A percentile compares a stretch with the other conserved stretches of the same genome.
These are phyloP conservation scores for Callyntrura guangdongensis DNA, from an alignment of 2,888 invertebrate species.

Conservation along the genomic window DNA sequence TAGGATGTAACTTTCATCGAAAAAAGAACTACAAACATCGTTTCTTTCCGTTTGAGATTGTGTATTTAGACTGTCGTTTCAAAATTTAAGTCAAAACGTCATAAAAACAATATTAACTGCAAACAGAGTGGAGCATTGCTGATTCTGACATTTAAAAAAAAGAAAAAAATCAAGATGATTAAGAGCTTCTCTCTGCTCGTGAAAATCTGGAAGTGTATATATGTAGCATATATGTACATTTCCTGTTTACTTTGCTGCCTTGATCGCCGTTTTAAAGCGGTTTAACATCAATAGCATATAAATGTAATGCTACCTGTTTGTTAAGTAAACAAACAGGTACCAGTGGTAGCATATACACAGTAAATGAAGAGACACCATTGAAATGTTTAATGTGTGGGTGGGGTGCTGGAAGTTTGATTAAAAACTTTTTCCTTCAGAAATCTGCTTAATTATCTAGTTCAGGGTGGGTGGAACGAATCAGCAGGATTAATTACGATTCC, in stretches of 20 bases:
- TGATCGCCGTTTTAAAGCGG: neutral
- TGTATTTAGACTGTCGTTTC: conserved; percentile 7
- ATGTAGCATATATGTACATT: neutral
- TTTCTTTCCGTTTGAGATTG: no score
- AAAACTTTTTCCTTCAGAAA: neutral
- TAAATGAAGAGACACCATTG: neutral
- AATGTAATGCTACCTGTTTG: neutral
- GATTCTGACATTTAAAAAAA: conserved; percentile 33
- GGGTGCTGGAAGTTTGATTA: conserved; percentile 35
- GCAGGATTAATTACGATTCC: conserved; percentile 9
- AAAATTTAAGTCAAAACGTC: conserved; percentile 38
- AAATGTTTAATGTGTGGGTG: neutral
- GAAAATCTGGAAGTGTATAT: neutral
- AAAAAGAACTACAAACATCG: no score
- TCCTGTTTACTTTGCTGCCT: neutral
- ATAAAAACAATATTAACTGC: conserved; percentile 54
- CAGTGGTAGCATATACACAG: no score
- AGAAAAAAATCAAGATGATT: conserved; percentile 19
- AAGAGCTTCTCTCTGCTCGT: neutral
- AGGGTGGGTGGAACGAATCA: neutral
- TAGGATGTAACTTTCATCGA: no score
- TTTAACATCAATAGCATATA: neutral
- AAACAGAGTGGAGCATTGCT: conserved; percentile 53
- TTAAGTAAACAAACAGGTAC: neutral
- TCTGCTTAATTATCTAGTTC: neutral